These are phyloP conservation scores for Sebastiscus tertius DNA, from an alignment of 2,797 vertebrate genomes.

Conservation along the genomic window DNA sequence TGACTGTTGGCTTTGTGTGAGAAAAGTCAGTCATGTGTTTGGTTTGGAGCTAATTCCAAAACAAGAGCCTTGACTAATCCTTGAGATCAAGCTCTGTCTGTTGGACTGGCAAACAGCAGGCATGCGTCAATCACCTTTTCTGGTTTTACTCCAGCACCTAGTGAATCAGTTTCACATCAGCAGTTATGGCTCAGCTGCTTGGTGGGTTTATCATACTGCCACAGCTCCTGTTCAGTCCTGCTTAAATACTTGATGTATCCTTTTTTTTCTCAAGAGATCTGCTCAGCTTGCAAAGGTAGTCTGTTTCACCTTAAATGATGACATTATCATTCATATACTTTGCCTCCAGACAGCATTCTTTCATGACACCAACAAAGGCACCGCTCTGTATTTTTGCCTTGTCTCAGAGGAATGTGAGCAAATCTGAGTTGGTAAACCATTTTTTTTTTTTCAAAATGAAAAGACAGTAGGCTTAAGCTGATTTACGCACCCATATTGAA, in stretches of 20 bases:
- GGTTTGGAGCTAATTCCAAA: slow-evolving; percentile 78
- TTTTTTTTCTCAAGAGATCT: not conserved
- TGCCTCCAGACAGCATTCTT: not conserved
- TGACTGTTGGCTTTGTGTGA: slow-evolving; percentile 78
- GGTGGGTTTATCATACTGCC: not conserved
- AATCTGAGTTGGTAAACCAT: slow-evolving; percentile 10
- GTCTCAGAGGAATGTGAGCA: not conserved
- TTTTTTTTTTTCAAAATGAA: slow-evolving; percentile 12
- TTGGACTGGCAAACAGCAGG: slow-evolving; percentile 56
- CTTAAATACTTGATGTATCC: not conserved
- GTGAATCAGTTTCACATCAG: slow-evolving; percentile 27
- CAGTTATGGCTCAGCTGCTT: slow-evolving; percentile 1
- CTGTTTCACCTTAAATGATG: slow-evolving; percentile 5
- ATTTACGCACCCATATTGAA: slow-evolving; percentile 35
- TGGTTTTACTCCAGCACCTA: slow-evolving; percentile 44
- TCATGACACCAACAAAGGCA: not conserved
- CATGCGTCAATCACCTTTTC: slow-evolving; percentile 47
- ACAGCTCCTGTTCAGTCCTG: not conserved
- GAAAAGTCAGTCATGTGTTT: slow-evolving; percentile 80
- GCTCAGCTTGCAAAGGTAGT: slow-evolving; percentile 9
- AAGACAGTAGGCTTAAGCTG: slow-evolving; percentile 28
- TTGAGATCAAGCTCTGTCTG: slow-evolving; percentile 63
- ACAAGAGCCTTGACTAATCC: slow-evolving; percentile 74
- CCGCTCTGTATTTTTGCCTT: not conserved
- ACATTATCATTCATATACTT: slow-evolving; percentile 2